Evolutionary conservation across 2,113 vertebrate genomes (phyloP).

Genomic region (Boleophthalmus pectinirostris): DNA sequence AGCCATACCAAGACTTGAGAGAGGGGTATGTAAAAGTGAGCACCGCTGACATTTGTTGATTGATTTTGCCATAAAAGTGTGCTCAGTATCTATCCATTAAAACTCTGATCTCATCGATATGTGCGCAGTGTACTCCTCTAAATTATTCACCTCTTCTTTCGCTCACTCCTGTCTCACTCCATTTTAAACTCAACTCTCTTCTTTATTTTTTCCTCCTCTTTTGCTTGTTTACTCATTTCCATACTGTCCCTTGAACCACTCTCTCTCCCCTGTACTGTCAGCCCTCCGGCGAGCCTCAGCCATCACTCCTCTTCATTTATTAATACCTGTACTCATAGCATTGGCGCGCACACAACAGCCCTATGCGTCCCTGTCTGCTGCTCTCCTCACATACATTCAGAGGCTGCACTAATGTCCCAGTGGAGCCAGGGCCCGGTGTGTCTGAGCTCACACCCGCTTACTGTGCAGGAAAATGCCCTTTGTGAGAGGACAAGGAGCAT

Average conservation of each 20-base stretch:
- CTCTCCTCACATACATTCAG: constrained; percentile 29
- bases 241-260: constrained; percentile 17
- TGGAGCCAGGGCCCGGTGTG: constrained; percentile 64
- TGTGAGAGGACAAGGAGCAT: constrained; percentile 72
- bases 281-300: constrained; percentile 66
- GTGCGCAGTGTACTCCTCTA: constrained; percentile 77
- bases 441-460: constrained; percentile 69
- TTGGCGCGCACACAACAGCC: constrained; percentile 46
- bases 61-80: constrained; percentile 86
- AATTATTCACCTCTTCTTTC: constrained; percentile 82
- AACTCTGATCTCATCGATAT: constrained; percentile 82
- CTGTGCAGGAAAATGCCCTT: constrained; percentile 77
- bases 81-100: constrained; percentile 85
- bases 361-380: constrained; percentile 39
- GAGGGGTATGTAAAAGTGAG: constrained; percentile 28
- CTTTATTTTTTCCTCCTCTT: constrained; percentile 23
- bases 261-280: constrained; percentile 59
- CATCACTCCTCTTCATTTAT: constrained; percentile 77
- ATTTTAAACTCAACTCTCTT: constrained; percentile 31
- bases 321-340: constrained; percentile 68
- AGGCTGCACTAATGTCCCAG: constrained; percentile 57
- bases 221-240: constrained; percentile 37
- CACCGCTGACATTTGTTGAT: constrained; percentile 74
- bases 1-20: background rate
- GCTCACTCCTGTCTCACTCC: constrained; percentile 39